These are phyloP conservation scores for Eriosoma lanigerum DNA, from an alignment of 1,140 invertebrate genomes.

Conservation along the genomic window DNA sequence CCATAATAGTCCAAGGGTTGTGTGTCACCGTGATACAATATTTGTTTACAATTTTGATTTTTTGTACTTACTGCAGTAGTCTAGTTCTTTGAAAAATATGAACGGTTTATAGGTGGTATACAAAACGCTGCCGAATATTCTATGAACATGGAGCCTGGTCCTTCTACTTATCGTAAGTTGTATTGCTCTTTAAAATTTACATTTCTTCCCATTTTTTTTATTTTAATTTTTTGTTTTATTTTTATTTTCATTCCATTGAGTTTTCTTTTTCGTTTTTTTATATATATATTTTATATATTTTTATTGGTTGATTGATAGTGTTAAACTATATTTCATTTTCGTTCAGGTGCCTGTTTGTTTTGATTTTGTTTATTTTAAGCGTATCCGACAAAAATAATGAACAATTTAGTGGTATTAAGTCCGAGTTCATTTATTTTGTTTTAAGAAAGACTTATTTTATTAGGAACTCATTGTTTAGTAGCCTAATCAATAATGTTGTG, in stretches of 20 bases:
- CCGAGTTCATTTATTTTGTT: conserved; percentile 43
- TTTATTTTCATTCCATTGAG: conserved; percentile 46
- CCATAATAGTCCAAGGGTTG: conserved; percentile 47
- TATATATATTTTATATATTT: conserved; percentile 22
- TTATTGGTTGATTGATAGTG: conserved; percentile 41
- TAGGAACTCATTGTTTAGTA: conserved; percentile 39
- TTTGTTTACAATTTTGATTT: conserved; percentile 50
- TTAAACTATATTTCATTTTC: conserved; percentile 46
- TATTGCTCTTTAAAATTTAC: conserved; percentile 49
- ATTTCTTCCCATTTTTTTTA: conserved; percentile 33
- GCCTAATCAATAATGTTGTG: conserved; percentile 44
- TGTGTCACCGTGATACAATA: conserved; percentile 46
- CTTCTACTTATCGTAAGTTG: conserved; percentile 52
- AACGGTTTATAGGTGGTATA: conserved; percentile 51
- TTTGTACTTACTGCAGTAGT: conserved; percentile 50
- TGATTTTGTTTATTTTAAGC: conserved; percentile 50
- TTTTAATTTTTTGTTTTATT: conserved; percentile 40
- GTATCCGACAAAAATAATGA: conserved; percentile 51
- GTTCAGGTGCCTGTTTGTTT: conserved; percentile 50
- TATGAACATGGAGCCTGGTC: conserved; percentile 52
- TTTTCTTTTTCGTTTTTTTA: conserved; percentile 43
- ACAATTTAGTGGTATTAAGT: conserved; percentile 33
- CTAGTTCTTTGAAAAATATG: conserved; percentile 52
- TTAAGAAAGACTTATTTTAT: conserved; percentile 31
- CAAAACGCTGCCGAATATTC: conserved; percentile 52